Percentiles rank a stretch among this genome's conserved stretches.
phyloP scores from a whole-genome alignment of 2,113 vertebrate species.

The Percopsis transmontana region DNA sequence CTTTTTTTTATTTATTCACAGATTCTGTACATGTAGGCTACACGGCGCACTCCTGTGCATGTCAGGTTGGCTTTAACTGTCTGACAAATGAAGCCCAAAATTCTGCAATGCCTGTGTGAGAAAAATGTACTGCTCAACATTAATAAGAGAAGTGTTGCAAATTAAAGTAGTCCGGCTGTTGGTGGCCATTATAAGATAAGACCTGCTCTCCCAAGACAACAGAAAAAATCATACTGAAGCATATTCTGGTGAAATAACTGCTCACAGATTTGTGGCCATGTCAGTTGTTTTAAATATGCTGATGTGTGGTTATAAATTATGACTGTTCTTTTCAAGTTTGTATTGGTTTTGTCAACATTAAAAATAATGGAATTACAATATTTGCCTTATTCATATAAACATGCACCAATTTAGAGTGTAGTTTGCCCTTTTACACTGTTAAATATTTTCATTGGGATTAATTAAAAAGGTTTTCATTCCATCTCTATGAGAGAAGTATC shows the following conservation, averaged over 20 bases:
- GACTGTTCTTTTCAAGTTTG: not conserved
- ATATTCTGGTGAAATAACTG: not conserved
- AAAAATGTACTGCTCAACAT: not conserved
- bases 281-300: not conserved
- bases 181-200: not conserved
- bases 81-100: too few species aligned
- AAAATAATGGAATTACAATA: not conserved
- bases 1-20: too few species aligned
- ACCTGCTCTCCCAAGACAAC: not conserved
- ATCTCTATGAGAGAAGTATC: not conserved
- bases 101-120: constrained; percentile 6
- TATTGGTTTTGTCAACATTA: not conserved
- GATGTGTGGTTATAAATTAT: not conserved
- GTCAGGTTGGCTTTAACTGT: too few species aligned
- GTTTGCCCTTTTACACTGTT: not conserved
- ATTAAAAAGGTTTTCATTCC: not conserved
- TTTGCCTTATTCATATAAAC: not conserved
- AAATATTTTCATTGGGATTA: not conserved
- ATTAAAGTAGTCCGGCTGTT: not conserved
- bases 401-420: not conserved
- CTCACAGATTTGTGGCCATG: not conserved
- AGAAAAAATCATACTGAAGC: not conserved
- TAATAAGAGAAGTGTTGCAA: not conserved
- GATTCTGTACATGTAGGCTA: too few species aligned
- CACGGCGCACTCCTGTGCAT: too few species aligned